Evolutionary conservation across 2,113 vertebrate species (phyloP).

Genomic region (Spea bombifrons): DNA sequence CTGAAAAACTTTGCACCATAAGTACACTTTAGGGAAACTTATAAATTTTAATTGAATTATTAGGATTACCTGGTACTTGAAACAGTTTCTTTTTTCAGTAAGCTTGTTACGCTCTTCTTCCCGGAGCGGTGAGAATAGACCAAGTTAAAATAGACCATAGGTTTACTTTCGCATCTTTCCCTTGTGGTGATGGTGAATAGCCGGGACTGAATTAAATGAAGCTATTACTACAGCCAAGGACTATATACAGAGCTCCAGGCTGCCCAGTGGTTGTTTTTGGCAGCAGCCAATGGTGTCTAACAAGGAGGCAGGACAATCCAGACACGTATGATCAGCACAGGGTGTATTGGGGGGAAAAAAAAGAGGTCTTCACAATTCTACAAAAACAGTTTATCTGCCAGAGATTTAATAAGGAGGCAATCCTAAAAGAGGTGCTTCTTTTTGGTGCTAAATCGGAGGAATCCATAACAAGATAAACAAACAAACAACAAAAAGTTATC

Average conservation of each 20-base stretch:
- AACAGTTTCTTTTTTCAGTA: too few relatives aligned
- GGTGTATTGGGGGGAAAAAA: neutral
- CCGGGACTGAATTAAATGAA: conserved; percentile 1
- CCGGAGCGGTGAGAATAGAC: too few relatives aligned
- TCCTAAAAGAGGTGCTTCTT: too few relatives aligned
- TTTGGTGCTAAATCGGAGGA: too few relatives aligned
- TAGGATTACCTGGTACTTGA: too few relatives aligned
- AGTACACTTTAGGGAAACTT: too few relatives aligned
- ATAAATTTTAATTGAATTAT: too few relatives aligned
- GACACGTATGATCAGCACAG: neutral
- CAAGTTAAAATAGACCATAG: neutral
- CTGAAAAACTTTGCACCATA: too few relatives aligned
- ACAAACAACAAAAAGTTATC: too few relatives aligned
- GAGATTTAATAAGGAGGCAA: too few relatives aligned
- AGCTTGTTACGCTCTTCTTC: too few relatives aligned
- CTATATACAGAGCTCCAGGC: conserved; percentile 49
- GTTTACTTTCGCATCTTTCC: neutral
- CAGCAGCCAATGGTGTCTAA: conserved; percentile 50
- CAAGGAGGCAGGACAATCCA: conserved; percentile 44
- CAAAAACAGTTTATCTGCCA: conserved; percentile 13
- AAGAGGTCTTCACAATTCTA: neutral
- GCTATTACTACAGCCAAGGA: neutral
- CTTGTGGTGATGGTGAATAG: rapidly evolving
- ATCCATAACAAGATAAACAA: too few relatives aligned
- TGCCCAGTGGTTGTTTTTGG: neutral